phyloP scores from a whole-genome alignment of 2,113 vertebrate species.

The Castor canadensis region DNA sequence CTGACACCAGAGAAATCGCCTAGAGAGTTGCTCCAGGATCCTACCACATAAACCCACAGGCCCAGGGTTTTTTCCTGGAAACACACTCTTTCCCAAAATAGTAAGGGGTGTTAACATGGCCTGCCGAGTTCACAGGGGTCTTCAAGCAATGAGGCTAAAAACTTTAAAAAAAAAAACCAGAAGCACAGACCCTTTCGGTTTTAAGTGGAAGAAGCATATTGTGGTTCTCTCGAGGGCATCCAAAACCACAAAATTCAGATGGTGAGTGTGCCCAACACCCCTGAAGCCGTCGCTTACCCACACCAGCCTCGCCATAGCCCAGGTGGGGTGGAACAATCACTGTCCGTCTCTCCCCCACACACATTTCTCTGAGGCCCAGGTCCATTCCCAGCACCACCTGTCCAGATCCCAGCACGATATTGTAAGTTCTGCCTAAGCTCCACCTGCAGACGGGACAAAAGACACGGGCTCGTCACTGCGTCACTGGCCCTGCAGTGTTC shows the following conservation, averaged over 20 bases:
- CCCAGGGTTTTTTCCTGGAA: not conserved
- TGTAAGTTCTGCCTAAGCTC: conserved; percentile 95
- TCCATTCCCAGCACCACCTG: conserved; percentile 98
- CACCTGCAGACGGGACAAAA: conserved; percentile 82
- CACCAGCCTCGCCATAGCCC: conserved; percentile 96
- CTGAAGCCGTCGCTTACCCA: conserved; percentile 87
- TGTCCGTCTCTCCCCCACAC: conserved; percentile 93
- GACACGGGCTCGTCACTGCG: not conserved
- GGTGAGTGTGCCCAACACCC: not conserved
- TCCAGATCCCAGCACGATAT: conserved; percentile 94
- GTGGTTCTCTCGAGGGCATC: not conserved
- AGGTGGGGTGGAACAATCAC: conserved; percentile 94
- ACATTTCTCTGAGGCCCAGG: conserved; percentile 94
- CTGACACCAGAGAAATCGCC: not conserved
- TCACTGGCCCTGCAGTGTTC: rapidly evolving
- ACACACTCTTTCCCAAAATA: not conserved
- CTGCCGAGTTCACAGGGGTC: not conserved
- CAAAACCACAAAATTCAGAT: not conserved
- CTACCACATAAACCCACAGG: not conserved
- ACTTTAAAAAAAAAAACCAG: not conserved
- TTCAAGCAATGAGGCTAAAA: not conserved
- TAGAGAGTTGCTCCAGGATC: not conserved
- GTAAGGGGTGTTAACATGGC: not conserved
- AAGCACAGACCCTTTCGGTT: not conserved
- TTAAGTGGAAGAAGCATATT: not conserved